Conservation (phyloP, 2,888 invertebrate genomes). For the Chydorus sphaericus region DNA sequence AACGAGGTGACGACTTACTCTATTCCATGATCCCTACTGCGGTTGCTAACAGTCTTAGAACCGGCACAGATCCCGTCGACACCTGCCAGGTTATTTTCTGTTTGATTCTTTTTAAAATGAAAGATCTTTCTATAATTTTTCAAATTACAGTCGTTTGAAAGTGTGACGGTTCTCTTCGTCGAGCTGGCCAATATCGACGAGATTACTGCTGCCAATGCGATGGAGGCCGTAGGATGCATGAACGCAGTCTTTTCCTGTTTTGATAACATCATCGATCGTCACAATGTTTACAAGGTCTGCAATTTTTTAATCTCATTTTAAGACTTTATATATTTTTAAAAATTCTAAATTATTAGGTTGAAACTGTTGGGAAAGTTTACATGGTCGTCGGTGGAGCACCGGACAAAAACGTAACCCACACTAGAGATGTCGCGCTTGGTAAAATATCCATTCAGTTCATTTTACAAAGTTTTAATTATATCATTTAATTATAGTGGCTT, state of each 20-base stretch:
- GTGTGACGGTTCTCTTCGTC: conserved; percentile 64
- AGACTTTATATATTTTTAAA: background rate
- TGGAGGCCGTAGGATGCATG: conserved; percentile 70
- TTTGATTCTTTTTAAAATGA: background rate
- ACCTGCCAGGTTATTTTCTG: conserved; percentile 57
- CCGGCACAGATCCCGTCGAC: conserved; percentile 55
- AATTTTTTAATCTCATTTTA: background rate
- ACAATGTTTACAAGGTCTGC: conserved; percentile 69
- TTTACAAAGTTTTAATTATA: no score
- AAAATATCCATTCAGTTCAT: no score
- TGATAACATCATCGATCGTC: conserved; percentile 66
- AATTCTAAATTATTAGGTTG: conserved; percentile 44
- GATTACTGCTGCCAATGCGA: conserved; percentile 42
- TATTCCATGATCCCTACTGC: conserved; percentile 85
- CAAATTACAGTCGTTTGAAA: conserved; percentile 49
- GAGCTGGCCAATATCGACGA: conserved; percentile 49
- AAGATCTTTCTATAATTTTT: conserved; percentile 10
- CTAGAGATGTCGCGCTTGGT: conserved; percentile 46
- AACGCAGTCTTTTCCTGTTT: conserved; percentile 74
- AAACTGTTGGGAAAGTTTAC: conserved; percentile 82
- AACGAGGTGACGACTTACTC: conserved; percentile 65
- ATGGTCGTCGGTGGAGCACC: conserved; percentile 86
- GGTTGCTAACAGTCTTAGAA: conserved; percentile 62
- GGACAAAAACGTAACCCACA: conserved; percentile 52
- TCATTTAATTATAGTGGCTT: no score